Evolutionary conservation across 2,113 vertebrate species (phyloP).

Genomic region (Orientallactaga bullata): DNA sequence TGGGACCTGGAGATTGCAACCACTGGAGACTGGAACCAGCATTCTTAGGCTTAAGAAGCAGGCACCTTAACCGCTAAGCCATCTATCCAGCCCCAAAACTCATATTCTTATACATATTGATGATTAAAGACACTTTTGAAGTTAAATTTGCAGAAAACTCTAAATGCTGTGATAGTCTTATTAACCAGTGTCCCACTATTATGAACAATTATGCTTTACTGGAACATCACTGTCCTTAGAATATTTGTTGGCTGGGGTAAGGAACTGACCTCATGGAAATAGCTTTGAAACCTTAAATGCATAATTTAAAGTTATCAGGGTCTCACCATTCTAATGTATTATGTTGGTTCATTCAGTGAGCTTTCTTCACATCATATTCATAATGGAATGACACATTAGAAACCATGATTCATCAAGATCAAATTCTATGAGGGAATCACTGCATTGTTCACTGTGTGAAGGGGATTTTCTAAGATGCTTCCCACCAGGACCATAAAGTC

Average conservation of each 20-base stretch:
- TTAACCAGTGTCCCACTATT: not conserved
- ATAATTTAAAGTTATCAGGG: not conserved
- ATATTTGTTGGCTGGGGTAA: not conserved
- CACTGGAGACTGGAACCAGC: too few relatives aligned
- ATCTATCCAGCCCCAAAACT: too few relatives aligned
- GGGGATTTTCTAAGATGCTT: not conserved
- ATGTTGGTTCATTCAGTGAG: not conserved
- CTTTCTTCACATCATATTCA: not conserved
- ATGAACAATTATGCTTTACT: not conserved
- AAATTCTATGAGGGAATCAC: not conserved
- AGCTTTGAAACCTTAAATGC: not conserved
- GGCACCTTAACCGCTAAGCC: too few relatives aligned
- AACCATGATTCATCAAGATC: not conserved
- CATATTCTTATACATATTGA: too few relatives aligned
- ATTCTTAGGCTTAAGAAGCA: too few relatives aligned
- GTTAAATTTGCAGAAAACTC: constrained; percentile 2
- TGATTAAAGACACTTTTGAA: not conserved
- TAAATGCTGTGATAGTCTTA: not conserved
- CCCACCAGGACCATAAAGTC: not conserved
- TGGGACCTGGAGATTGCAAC: too few relatives aligned
- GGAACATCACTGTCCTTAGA: not conserved
- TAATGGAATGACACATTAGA: not conserved
- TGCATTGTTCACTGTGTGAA: not conserved
- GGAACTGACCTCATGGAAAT: not conserved
- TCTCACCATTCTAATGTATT: not conserved